Conservation (phyloP, 2,888 invertebrate species). For the Ornithoptera alexandrae region DNA sequence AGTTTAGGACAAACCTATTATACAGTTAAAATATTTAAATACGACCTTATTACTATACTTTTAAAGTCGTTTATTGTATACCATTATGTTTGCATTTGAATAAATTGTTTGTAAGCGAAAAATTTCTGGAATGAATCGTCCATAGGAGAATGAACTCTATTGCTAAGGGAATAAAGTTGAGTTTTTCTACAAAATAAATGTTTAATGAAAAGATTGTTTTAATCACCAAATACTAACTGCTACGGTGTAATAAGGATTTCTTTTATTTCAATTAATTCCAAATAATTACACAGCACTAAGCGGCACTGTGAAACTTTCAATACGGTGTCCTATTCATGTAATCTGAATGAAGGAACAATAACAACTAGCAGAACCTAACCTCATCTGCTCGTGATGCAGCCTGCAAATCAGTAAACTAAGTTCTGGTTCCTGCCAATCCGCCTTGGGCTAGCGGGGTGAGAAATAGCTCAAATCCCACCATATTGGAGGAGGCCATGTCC, state of each 20-base stretch:
- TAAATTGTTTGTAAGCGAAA: constrained; percentile 4
- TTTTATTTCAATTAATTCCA: constrained; percentile 11
- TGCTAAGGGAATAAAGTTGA: not conserved
- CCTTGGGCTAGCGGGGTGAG: too few relatives aligned
- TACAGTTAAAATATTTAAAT: not conserved
- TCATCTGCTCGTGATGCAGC: too few relatives aligned
- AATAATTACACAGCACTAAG: not conserved
- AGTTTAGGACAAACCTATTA: not conserved
- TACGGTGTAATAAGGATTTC: constrained; percentile 1
- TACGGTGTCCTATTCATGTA: too few relatives aligned
- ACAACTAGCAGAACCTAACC: too few relatives aligned
- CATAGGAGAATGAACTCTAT: constrained; percentile 15
- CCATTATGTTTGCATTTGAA: not conserved
- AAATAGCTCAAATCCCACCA: too few relatives aligned
- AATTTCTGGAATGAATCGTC: constrained; percentile 11
- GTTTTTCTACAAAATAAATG: constrained; percentile 5
- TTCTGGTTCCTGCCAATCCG: too few relatives aligned
- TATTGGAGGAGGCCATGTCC: too few relatives aligned
- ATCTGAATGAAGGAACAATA: too few relatives aligned
- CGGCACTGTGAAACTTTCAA: too few relatives aligned
- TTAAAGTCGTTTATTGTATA: constrained; percentile 5
- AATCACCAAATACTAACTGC: constrained; percentile 6
- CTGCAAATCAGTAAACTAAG: too few relatives aligned
- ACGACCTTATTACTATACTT: not conserved
- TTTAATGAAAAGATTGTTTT: constrained; percentile 2